These are phyloP conservation scores for Sisyra terminalis DNA, from an alignment of 2,888 invertebrate species.

Conservation along the genomic window DNA sequence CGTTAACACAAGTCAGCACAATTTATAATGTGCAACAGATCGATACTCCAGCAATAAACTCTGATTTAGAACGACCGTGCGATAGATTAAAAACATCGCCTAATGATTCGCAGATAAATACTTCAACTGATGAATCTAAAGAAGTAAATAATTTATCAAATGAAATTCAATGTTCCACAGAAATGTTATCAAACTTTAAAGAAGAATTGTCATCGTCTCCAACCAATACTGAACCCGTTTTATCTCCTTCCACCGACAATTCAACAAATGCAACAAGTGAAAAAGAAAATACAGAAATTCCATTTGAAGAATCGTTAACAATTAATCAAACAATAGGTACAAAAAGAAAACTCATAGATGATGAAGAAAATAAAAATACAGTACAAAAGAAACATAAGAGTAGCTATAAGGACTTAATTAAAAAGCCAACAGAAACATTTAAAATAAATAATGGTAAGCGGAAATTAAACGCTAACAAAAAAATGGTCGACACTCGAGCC, in stretches of 20 bases:
- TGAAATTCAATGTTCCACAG: background rate
- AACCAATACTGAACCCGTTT: background rate
- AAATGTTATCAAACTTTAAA: background rate
- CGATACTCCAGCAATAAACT: too few relatives aligned
- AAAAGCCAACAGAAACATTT: constrained; percentile 28
- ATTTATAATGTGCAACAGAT: too few relatives aligned
- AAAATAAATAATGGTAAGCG: constrained; percentile 28
- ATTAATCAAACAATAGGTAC: constrained; percentile 14
- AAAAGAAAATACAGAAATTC: background rate
- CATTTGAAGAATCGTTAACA: too few relatives aligned
- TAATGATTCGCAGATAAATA: too few relatives aligned
- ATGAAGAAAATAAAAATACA: constrained; percentile 11
- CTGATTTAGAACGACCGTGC: too few relatives aligned
- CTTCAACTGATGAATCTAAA: background rate
- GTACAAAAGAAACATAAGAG: constrained; percentile 19
- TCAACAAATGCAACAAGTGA: background rate
- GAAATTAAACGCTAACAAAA: constrained; percentile 22
- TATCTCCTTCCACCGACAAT: background rate
- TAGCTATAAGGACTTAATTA: constrained; percentile 28
- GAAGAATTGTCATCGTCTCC: background rate
- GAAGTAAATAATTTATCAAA: background rate
- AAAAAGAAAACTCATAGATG: constrained; percentile 31
- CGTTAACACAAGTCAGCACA: too few relatives aligned
- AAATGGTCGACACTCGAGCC: constrained; percentile 10
- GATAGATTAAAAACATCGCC: too few relatives aligned